A percentile compares a stretch with the other conserved stretches of the same genome.
phyloP scores from a whole-genome alignment of 2,113 vertebrate genomes.

The Petroica traversi region DNA sequence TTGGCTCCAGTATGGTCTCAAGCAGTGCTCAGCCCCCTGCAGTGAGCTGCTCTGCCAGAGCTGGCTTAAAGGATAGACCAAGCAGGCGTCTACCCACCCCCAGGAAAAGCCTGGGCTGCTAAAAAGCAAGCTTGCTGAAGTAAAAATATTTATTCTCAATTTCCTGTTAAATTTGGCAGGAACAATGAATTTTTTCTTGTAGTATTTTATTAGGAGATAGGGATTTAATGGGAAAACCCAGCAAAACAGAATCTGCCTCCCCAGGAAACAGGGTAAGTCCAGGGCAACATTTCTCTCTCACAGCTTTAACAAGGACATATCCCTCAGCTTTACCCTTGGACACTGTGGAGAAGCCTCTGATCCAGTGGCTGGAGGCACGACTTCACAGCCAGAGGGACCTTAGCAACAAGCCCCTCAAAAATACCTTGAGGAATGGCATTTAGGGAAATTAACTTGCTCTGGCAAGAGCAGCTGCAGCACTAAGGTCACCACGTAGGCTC shows the following conservation, averaged over 20 bases:
- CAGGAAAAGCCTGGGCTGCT: conserved; percentile 29
- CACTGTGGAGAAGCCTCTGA: neutral
- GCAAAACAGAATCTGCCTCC: conserved; percentile 12
- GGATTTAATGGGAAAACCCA: conserved; percentile 40
- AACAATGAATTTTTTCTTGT: conserved; percentile 5
- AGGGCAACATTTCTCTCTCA: neutral
- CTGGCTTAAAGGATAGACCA: conserved; percentile 50
- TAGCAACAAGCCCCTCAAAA: neutral
- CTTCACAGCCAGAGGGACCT: neutral
- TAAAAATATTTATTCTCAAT: conserved; percentile 62
- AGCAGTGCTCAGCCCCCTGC: neutral
- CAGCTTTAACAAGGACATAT: neutral
- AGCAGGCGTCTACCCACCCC: conserved; percentile 29
- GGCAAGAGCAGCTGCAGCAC: neutral
- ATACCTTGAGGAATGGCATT: neutral
- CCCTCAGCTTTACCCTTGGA: neutral
- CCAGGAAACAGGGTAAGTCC: neutral
- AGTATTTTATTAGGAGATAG: conserved; percentile 61
- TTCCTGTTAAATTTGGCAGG: conserved; percentile 62
- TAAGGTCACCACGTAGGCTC: neutral
- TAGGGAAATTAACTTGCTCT: neutral
- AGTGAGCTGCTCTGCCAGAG: conserved; percentile 17
- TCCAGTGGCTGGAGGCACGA: accelerated
- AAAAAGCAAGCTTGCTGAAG: conserved; percentile 31
- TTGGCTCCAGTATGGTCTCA: conserved; percentile 16